phyloP scores from a whole-genome alignment of 2,888 invertebrate genomes.

The Corbicula japonica region DNA sequence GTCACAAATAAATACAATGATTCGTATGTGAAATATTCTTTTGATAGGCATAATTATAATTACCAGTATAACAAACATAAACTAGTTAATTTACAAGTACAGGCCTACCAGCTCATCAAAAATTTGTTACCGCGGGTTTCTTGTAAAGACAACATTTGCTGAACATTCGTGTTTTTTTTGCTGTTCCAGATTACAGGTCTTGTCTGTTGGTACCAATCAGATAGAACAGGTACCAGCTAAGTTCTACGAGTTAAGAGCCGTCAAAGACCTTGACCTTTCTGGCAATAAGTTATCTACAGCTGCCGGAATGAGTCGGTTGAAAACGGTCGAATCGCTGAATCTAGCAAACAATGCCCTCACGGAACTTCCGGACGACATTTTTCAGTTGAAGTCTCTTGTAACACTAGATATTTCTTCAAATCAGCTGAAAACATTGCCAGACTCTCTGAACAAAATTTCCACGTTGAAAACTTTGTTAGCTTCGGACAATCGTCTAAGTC shows the following conservation, averaged over 20 bases:
- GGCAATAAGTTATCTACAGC: constrained; percentile 74
- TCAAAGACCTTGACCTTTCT: constrained; percentile 79
- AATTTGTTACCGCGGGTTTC: too few relatives aligned
- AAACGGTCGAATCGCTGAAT: constrained; percentile 72
- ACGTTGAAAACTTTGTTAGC: constrained; percentile 76
- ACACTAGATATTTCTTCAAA: constrained; percentile 82
- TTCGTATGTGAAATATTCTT: too few relatives aligned
- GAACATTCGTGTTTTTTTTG: neutral
- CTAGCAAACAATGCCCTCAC: constrained; percentile 77
- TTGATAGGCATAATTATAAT: too few relatives aligned
- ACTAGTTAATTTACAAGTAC: too few relatives aligned
- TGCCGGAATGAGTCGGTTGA: constrained; percentile 75
- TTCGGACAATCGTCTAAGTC: constrained; percentile 78
- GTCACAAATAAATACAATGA: too few relatives aligned
- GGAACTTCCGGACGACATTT: constrained; percentile 79
- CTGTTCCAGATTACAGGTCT: constrained; percentile 70
- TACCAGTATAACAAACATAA: too few relatives aligned
- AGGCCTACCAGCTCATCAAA: too few relatives aligned
- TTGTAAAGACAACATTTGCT: too few relatives aligned
- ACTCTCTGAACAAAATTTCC: constrained; percentile 70
- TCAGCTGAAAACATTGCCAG: constrained; percentile 74
- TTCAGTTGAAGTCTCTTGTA: constrained; percentile 74
- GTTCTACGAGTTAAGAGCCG: constrained; percentile 78
- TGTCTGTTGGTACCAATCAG: constrained; percentile 79
- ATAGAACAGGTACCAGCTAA: constrained; percentile 79